Percentiles rank a stretch among this genome's conserved stretches.
These are phyloP conservation scores for Liparis tanakae DNA, from an alignment of 2,797 vertebrate species.

Conservation along the genomic window DNA sequence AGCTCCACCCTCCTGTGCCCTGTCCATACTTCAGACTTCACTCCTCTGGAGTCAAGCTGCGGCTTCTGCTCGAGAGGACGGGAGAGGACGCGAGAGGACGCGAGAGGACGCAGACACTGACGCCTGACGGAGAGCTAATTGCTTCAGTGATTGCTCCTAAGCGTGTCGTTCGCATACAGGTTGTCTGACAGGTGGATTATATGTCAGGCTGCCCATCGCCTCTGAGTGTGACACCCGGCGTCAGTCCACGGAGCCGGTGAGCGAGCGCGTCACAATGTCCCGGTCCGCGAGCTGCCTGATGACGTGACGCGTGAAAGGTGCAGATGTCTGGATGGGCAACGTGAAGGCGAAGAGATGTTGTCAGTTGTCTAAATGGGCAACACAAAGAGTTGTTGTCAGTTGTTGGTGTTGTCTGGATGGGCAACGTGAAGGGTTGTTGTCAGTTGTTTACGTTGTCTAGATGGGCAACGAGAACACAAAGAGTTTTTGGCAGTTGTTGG, in stretches of 20 bases:
- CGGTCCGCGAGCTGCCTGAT: constrained; percentile 10
- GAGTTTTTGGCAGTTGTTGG: too few relatives aligned
- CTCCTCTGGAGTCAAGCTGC: constrained; percentile 35
- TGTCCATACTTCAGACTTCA: constrained; percentile 54
- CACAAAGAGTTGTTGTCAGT: neutral
- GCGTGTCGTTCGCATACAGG: neutral
- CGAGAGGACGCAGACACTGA: constrained; percentile 26
- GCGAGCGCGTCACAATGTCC: constrained; percentile 10
- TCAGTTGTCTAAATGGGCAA: too few relatives aligned
- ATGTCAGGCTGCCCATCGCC: neutral
- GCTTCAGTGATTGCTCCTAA: neutral
- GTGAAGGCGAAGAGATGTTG: neutral
- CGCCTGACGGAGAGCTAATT: constrained; percentile 1
- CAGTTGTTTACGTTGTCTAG: too few relatives aligned
- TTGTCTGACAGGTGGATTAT: neutral
- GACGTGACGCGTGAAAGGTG: constrained; percentile 45
- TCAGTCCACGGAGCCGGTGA: neutral
- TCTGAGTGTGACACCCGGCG: neutral
- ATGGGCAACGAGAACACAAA: neutral
- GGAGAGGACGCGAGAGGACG: too few relatives aligned
- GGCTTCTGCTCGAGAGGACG: constrained; percentile 48
- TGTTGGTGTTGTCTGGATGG: constrained; percentile 1
- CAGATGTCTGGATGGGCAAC: neutral
- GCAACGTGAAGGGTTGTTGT: neutral
- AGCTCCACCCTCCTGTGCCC: constrained; percentile 17